These are phyloP conservation scores for Hemitrygon akajei DNA, from an alignment of 2,797 vertebrate genomes.

Conservation along the genomic window DNA sequence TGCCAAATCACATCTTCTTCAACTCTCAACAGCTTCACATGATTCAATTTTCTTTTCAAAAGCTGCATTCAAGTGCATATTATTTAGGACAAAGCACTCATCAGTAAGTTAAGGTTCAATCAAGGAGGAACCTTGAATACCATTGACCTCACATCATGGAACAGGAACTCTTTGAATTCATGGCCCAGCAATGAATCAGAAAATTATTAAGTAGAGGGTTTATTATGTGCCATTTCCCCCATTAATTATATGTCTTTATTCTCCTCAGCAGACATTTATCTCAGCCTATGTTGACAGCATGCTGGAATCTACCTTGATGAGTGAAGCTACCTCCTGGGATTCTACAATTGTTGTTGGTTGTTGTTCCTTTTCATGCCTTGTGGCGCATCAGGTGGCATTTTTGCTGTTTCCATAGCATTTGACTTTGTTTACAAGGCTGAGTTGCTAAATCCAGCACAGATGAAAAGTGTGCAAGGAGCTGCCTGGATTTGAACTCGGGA, in stretches of 20 bases:
- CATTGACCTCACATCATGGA: not conserved
- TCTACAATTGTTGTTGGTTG: no score
- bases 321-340: not conserved
- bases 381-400: no score
- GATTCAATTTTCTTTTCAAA: not conserved
- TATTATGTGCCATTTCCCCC: no score
- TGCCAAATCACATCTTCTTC: not conserved
- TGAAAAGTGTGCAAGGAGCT: no score
- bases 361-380: no score
- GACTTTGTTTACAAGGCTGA: no score
- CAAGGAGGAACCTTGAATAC: not conserved
- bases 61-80: not conserved
- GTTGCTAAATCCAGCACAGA: no score
- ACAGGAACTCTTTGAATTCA: not conserved
- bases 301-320: not conserved
- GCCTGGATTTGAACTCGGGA: no score
- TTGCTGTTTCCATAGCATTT: no score
- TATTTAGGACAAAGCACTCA: no score
- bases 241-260: not conserved
- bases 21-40: not conserved
- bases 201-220: not conserved
- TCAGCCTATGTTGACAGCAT: not conserved
- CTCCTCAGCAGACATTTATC: not conserved
- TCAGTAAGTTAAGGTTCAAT: not conserved
- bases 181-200: not conserved